Conservation (phyloP, 2,113 vertebrate genomes). For the Zosterops lateralis region DNA sequence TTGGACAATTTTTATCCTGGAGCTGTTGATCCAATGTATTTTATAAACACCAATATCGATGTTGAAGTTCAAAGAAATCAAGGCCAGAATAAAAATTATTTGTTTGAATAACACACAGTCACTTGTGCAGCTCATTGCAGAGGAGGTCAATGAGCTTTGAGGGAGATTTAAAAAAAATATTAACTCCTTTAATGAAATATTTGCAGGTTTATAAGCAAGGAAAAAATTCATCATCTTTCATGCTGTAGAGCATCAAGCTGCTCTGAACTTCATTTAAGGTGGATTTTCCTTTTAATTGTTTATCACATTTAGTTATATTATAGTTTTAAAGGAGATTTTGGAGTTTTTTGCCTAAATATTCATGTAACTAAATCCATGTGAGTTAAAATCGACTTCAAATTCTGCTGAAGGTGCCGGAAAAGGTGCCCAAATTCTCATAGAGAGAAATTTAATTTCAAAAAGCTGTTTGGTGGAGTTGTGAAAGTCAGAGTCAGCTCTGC, state of each 20-base stretch:
- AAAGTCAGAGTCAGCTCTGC: background rate
- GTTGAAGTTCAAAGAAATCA: conserved; percentile 6
- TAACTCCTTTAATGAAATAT: background rate
- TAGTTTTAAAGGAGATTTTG: background rate
- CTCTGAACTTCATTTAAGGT: background rate
- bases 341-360: background rate
- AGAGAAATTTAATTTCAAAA: background rate
- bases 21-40: background rate
- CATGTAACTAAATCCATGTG: background rate
- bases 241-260: background rate
- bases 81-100: background rate
- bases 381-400: background rate
- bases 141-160: background rate
- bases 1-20: background rate
- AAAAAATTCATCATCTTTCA: background rate
- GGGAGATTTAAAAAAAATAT: background rate
- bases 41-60: background rate
- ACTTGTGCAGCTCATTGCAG: background rate
- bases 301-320: background rate
- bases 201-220: background rate
- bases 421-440: background rate
- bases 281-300: background rate
- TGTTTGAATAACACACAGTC: background rate
- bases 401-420: background rate
- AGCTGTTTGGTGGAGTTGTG: background rate